Evolutionary conservation across 1,140 invertebrate species (phyloP), one percentile per base, ranked within the genome.

Genomic region (Pachypeltis micranthus): DNA sequence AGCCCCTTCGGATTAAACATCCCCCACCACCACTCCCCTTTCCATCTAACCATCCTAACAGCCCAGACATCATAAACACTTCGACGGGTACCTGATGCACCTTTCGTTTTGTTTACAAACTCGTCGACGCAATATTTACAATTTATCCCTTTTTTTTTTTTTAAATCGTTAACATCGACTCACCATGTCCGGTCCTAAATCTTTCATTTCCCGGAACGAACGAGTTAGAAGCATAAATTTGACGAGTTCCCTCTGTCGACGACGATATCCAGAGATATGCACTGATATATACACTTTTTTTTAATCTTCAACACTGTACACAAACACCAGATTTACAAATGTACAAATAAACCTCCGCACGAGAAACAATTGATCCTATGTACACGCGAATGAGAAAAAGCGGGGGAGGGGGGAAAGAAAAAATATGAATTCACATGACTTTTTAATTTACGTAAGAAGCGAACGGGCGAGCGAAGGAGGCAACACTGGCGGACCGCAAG

Each of bases 171-270:
- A 51, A 51, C 47, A 21, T 51, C 47, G 25, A 44, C 63, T 64
- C 29, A 64, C 63, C 63, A 64, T 64, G 34, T 64, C 63, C 55
- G 63, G 44, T 64, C 63, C 63, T 27, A 64, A 34, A 64, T 64
- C 63, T 64, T 64, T 64, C 63, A 64, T 64, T 57, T 64, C 63
- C 63, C 56, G 63, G 34, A 59, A 64, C 58, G 31, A 59, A 51
- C 62, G 62, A 59, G 56, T 64, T 21, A 58, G 55, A 44, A 64
- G 24, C 24, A 58, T 27, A 58, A 58, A 26, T 14, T 58, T 12
- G 24, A 54, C 14, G 27, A 14, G 12, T 14, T 58, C 27, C 24
- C 27, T 29, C 56, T 19, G 27, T 25, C 27, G 27, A 58, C 19
- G 56, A 7, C 14, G 7, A 10, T 24, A 58, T 27, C 24, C 27